Conservation (phyloP, 2,888 invertebrate genomes). For the Bugula neritina region DNA sequence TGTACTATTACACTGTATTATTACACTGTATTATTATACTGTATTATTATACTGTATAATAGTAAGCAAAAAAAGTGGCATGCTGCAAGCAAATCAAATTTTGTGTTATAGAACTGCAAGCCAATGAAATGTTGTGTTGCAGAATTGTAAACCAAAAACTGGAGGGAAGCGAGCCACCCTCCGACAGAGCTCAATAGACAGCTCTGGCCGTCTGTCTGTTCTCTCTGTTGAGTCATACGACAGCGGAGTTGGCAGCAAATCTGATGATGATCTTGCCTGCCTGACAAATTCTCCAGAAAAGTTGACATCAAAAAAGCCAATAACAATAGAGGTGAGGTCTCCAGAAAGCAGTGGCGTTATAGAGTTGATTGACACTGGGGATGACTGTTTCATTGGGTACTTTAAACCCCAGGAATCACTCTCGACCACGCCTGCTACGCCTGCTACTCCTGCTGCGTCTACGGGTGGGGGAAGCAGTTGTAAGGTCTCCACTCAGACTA, state of each 20-base stretch:
- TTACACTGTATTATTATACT: no score
- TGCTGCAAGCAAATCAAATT: no score
- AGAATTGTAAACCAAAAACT: no score
- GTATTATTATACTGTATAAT: no score
- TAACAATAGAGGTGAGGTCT: constrained; percentile 10
- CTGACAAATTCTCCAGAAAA: neutral
- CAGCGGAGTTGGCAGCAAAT: constrained; percentile 17
- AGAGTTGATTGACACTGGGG: neutral
- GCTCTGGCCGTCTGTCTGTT: neutral
- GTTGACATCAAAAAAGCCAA: neutral
- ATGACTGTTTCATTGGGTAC: neutral
- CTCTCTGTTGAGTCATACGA: neutral
- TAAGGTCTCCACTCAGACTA: neutral
- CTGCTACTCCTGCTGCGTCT: neutral
- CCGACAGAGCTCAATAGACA: no score
- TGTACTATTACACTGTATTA: no score
- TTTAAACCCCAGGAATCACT: neutral
- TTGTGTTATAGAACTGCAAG: no score
- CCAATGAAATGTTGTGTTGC: no score
- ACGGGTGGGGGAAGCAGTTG: neutral
- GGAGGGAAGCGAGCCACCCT: no score
- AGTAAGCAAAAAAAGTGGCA: no score
- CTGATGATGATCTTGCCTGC: neutral
- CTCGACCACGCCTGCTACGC: neutral
- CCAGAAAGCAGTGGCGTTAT: neutral